Evolutionary conservation across 2,113 vertebrate species (phyloP).

Genomic region (Chamaea fasciata): DNA sequence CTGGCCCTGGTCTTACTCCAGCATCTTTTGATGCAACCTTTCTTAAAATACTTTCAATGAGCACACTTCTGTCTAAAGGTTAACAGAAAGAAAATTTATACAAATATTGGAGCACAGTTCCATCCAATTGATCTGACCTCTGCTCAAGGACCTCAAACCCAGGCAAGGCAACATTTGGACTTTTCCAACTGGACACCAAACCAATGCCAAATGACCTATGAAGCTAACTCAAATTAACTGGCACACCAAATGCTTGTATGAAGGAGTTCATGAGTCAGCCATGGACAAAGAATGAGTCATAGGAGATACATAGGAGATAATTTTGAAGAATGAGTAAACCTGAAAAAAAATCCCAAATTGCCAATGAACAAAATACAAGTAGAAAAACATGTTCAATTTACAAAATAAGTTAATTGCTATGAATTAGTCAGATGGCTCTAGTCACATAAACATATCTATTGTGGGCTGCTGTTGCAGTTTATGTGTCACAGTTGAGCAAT

Average conservation of each 20-base stretch:
- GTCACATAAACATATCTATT: neutral
- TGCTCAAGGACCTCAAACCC: neutral
- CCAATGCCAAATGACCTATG: neutral
- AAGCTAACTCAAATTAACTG: neutral
- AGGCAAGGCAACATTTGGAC: neutral
- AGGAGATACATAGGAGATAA: neutral
- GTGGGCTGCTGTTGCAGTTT: neutral
- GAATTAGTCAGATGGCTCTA: slow-evolving; percentile 46
- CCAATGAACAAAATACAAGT: slow-evolving; percentile 27
- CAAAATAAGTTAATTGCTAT: slow-evolving; percentile 32
- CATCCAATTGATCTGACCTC: neutral
- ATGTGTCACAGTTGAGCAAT: slow-evolving; percentile 1
- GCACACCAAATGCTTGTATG: neutral
- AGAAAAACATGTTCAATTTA: slow-evolving; percentile 42
- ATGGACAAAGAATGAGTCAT: slow-evolving; percentile 44
- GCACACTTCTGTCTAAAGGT: neutral
- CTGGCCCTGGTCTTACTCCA: neutral
- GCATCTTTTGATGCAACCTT: neutral
- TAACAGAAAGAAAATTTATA: neutral
- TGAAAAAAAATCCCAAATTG: slow-evolving; percentile 39
- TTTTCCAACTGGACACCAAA: neutral
- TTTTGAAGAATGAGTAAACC: slow-evolving; percentile 43
- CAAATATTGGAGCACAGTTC: neutral
- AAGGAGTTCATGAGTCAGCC: slow-evolving; percentile 19
- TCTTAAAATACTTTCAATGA: neutral